These are phyloP conservation scores for Clarias batrachus DNA, from an alignment of 2,113 vertebrate species.

Conservation along the genomic window DNA sequence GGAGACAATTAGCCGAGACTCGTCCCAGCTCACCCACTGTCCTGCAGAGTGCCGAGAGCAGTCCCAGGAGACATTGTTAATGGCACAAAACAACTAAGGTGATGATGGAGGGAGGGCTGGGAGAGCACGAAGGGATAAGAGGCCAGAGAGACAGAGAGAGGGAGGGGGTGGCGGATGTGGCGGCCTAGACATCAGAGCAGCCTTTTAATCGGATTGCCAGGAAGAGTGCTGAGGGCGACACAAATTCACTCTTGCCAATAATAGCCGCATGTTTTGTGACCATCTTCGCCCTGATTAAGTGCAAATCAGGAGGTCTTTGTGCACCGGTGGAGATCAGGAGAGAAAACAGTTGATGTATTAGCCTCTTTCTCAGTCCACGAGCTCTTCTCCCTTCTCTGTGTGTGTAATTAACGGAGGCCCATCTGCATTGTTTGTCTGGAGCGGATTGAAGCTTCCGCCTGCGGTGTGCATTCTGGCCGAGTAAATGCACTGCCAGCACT, in stretches of 20 bases:
- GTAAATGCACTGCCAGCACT: constrained; percentile 23
- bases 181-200: constrained; percentile 58
- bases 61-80: constrained; percentile 65
- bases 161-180: constrained; percentile 25
- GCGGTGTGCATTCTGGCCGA: constrained; percentile 36
- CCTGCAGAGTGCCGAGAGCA: constrained; percentile 43
- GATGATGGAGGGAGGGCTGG: constrained; percentile 58
- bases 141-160: constrained; percentile 38
- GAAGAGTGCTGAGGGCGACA: constrained; percentile 69
- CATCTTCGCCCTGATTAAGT: constrained; percentile 71
- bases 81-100: constrained; percentile 63
- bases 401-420: constrained; percentile 73
- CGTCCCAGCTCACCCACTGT: constrained; percentile 32
- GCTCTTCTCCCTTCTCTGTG: constrained; percentile 51
- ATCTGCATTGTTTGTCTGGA: constrained; percentile 58
- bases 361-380: constrained; percentile 43
- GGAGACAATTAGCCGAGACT: constrained; percentile 46
- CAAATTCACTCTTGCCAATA: constrained; percentile 53
- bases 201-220: constrained; percentile 69
- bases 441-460: constrained; percentile 63
- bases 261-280: constrained; percentile 46
- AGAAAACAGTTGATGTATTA: constrained; percentile 58
- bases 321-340: constrained; percentile 59
- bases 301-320: constrained; percentile 59
- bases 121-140: constrained; percentile 2